Percentiles rank a stretch among this genome's conserved stretches.
Conservation (phyloP, 2,797 vertebrate genomes). For the Aselliscus stoliczkanus region DNA sequence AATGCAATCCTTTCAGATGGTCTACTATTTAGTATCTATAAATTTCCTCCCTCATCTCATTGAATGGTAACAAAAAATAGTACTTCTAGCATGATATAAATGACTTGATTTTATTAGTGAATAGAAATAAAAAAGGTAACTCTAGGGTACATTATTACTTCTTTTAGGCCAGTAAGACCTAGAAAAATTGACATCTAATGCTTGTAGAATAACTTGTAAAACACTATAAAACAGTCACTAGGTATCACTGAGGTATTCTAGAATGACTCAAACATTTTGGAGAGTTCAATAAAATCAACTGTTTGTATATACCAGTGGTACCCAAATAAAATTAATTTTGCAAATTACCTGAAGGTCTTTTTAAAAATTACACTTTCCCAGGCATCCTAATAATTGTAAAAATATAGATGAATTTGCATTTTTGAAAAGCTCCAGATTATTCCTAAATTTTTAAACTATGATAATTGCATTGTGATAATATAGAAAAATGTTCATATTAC, state of each 20-base stretch:
- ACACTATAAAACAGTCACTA: neutral
- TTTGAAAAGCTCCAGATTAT: constrained; percentile 2
- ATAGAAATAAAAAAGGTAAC: neutral
- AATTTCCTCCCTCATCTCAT: neutral
- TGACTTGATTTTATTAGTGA: neutral
- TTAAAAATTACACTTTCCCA: neutral
- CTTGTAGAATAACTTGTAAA: neutral
- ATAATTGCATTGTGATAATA: neutral
- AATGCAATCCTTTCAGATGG: neutral
- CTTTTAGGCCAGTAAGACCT: constrained; percentile 10
- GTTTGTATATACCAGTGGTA: neutral
- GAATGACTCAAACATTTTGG: constrained; percentile 12
- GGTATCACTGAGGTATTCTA: neutral
- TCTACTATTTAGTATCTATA: neutral
- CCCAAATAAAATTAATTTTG: neutral
- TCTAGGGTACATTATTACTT: neutral
- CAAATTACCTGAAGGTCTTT: neutral
- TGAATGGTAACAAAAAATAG: constrained; percentile 8
- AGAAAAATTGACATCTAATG: neutral
- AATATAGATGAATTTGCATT: neutral
- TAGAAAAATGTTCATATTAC: neutral
- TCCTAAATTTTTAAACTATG: neutral
- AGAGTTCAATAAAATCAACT: constrained; percentile 41
- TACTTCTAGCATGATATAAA: neutral
- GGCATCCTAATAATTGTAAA: neutral